A percentile compares a stretch with the other conserved stretches of the same genome.
Conservation (phyloP, 2,797 vertebrate genomes). For the Pseudochaenichthys georgianus region DNA sequence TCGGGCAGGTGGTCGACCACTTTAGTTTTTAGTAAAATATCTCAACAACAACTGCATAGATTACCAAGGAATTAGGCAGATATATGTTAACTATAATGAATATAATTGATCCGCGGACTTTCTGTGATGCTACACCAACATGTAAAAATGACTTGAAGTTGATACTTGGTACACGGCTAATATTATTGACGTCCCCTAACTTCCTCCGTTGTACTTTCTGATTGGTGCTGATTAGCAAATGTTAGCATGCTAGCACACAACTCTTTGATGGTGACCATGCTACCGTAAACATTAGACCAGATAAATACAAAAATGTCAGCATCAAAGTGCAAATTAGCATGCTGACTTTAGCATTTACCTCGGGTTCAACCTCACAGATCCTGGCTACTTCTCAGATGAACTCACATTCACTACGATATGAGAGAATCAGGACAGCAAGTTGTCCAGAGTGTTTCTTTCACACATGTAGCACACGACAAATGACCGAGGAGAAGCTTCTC, state of each 20-base stretch:
- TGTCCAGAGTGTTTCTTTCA: too few relatives aligned
- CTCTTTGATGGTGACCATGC: background rate
- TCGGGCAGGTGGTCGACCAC: background rate
- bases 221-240: background rate
- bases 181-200: background rate
- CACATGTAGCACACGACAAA: too few relatives aligned
- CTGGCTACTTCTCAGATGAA: too few relatives aligned
- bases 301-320: background rate
- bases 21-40: background rate
- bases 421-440: too few relatives aligned
- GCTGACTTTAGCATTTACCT: background rate
- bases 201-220: background rate
- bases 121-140: background rate
- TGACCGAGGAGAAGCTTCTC: too few relatives aligned
- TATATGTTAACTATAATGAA: background rate
- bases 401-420: too few relatives aligned
- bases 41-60: background rate
- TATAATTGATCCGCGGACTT: background rate
- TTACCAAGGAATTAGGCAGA: background rate
- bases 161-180: background rate
- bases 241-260: background rate
- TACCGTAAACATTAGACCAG: background rate
- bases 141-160: constrained; percentile 1
- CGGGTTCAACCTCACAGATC: background rate
- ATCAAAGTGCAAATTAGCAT: background rate